Percentiles rank a stretch among this genome's conserved stretches.
These are phyloP conservation scores for Sylvilagus floridanus DNA, from an alignment of 2,797 vertebrate species.

Conservation along the genomic window DNA sequence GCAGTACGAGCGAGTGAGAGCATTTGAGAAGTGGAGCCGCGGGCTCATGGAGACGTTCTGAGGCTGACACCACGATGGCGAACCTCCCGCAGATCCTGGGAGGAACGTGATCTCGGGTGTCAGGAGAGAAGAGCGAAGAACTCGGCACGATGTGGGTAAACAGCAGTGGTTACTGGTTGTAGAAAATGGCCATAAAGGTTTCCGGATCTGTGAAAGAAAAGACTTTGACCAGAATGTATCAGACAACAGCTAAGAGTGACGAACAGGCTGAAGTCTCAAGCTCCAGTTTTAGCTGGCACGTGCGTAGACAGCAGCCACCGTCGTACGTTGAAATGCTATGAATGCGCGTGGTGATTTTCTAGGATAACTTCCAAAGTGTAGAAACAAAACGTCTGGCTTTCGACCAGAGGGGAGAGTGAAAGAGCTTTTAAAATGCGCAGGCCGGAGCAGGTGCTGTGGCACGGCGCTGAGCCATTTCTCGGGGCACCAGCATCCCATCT, in stretches of 20 bases:
- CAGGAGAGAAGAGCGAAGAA: neutral
- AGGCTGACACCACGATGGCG: neutral
- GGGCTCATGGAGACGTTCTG: neutral
- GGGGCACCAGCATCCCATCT: too few relatives aligned
- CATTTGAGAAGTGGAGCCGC: neutral
- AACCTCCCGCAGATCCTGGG: neutral
- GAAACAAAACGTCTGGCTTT: neutral
- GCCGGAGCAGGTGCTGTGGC: neutral
- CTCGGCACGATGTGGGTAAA: neutral
- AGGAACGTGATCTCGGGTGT: neutral
- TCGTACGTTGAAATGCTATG: neutral
- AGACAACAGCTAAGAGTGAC: neutral
- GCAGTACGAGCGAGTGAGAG: neutral
- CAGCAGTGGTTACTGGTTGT: neutral
- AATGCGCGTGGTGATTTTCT: neutral
- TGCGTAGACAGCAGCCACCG: neutral
- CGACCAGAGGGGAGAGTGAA: neutral
- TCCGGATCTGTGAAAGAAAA: neutral
- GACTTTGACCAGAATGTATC: neutral
- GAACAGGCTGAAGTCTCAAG: neutral
- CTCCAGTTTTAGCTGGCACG: neutral
- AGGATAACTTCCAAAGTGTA: neutral
- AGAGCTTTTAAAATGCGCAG: neutral
- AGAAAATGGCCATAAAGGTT: too few relatives aligned
- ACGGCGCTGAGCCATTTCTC: too few relatives aligned